Evolutionary conservation across 2,113 vertebrate genomes (phyloP).

Genomic region (Semicossyphus pulcher): DNA sequence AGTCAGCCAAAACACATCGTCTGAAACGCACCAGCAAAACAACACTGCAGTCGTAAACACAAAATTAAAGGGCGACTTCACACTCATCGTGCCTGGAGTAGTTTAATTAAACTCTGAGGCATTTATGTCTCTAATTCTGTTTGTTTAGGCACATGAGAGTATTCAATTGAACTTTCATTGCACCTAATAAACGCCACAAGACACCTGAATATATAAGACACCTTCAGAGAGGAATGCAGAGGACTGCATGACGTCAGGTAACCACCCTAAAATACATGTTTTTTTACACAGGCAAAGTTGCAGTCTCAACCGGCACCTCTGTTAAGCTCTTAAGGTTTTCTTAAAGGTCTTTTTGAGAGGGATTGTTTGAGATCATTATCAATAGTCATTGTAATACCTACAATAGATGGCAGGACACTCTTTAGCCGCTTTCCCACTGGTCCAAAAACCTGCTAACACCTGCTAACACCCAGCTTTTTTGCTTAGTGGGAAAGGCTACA

Average conservation of each 20-base stretch:
- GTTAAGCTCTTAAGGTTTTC: too few species aligned
- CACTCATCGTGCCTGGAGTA: background rate
- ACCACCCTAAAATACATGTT: background rate
- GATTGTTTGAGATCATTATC: too few species aligned
- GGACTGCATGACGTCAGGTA: background rate
- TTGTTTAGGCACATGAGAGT: constrained; percentile 15
- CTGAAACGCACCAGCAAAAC: constrained; percentile 65
- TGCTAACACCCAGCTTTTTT: too few species aligned
- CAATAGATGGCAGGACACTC: too few species aligned
- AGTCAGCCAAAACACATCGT: constrained; percentile 67
- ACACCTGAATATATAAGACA: constrained; percentile 12
- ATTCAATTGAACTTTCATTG: background rate
- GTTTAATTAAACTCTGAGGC: constrained; percentile 41
- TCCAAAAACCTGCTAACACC: too few species aligned
- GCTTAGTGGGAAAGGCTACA: too few species aligned
- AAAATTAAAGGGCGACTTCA: constrained; percentile 40
- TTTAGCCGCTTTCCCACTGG: too few species aligned
- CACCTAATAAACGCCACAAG: background rate
- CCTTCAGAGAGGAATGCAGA: too few species aligned
- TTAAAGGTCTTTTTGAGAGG: too few species aligned
- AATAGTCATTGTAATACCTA: too few species aligned
- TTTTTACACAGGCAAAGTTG: too few species aligned
- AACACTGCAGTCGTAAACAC: constrained; percentile 64
- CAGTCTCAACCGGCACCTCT: too few species aligned
- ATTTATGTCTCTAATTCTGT: constrained; percentile 22